These are phyloP conservation scores for Calidris pygmaea DNA, from an alignment of 2,113 vertebrate genomes.

Conservation along the genomic window DNA sequence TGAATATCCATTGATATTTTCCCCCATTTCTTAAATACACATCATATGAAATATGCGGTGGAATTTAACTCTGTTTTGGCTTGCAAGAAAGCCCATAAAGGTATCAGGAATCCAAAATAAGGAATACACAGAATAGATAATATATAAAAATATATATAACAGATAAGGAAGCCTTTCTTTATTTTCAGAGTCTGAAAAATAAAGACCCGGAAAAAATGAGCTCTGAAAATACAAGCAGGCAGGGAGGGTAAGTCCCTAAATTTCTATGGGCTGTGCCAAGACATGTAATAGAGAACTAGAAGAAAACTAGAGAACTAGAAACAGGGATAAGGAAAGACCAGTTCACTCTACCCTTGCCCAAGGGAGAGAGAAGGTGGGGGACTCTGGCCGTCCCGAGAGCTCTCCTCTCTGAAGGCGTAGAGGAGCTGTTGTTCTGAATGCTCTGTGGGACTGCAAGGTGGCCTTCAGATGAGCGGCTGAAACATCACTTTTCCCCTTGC, in stretches of 20 bases:
- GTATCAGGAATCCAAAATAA: not conserved
- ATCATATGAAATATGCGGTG: not conserved
- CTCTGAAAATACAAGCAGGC: not conserved
- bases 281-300: not conserved
- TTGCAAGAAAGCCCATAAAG: not conserved
- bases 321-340: not conserved
- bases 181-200: not conserved
- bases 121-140: not conserved
- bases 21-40: not conserved
- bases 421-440: not conserved
- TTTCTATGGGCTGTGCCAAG: not conserved
- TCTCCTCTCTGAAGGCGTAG: fast-evolving
- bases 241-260: not conserved
- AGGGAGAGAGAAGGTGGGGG: not conserved
- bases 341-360: not conserved
- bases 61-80: not conserved
- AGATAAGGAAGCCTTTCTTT: not conserved
- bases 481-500: not conserved
- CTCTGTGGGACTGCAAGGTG: not conserved
- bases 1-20: not conserved
- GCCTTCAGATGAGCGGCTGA: not conserved
- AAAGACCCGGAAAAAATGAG: not conserved
- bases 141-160: not conserved
- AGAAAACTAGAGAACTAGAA: not conserved
- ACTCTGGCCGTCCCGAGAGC: fast-evolving